These are phyloP conservation scores for Formica aserva DNA, from an alignment of 2,888 invertebrate genomes.

Conservation along the genomic window DNA sequence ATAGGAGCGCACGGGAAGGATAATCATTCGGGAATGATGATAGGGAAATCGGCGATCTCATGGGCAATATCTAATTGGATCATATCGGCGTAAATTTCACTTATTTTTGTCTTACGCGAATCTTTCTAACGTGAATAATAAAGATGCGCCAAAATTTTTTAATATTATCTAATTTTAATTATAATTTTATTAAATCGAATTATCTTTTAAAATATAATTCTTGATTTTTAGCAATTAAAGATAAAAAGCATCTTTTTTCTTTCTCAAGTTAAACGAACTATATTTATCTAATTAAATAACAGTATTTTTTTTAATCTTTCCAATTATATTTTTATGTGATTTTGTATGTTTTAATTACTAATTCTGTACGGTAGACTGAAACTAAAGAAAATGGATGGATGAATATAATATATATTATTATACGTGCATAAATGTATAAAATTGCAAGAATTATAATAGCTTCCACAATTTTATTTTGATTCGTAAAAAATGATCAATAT, in stretches of 20 bases:
- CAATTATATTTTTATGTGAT: not conserved
- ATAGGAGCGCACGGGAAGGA: slow-evolving; percentile 18
- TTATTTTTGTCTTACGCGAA: not conserved
- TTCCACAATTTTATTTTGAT: not conserved
- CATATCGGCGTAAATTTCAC: not conserved
- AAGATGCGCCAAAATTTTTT: not conserved
- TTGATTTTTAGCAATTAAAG: not conserved
- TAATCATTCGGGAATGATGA: slow-evolving; percentile 17
- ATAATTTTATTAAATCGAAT: not conserved
- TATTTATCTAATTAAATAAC: not conserved
- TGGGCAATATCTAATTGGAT: slow-evolving; percentile 20
- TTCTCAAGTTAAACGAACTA: not conserved
- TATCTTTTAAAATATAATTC: not conserved
- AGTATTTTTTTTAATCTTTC: not conserved
- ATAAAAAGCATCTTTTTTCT: not conserved
- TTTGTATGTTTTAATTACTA: not conserved
- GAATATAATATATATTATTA: not conserved
- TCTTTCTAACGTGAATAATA: not conserved
- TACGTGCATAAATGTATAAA: not conserved
- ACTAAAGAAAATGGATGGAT: not conserved
- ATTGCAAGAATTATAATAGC: not conserved
- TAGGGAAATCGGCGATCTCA: slow-evolving; percentile 5
- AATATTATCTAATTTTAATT: not conserved
- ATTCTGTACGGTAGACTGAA: not conserved
- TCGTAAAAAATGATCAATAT: not conserved